Evolutionary conservation across 2,797 vertebrate genomes (phyloP).

Genomic region (Alauda arvensis): DNA sequence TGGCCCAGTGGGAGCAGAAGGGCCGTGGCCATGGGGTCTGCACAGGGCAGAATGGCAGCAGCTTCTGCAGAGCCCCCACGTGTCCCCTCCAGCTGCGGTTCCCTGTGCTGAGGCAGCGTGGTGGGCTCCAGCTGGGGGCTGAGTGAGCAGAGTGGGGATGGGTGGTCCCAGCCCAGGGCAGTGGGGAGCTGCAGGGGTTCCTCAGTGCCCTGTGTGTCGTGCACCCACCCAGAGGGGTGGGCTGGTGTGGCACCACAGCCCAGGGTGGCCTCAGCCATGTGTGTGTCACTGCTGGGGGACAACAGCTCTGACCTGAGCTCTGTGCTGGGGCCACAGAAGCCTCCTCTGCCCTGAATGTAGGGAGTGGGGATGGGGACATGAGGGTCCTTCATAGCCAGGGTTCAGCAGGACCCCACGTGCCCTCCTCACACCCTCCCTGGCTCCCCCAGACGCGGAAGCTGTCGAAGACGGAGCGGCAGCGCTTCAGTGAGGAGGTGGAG

Average conservation of each 20-base stretch:
- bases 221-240: background rate
- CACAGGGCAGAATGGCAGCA: background rate
- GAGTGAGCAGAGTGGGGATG: accelerated
- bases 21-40: background rate
- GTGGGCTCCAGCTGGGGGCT: background rate
- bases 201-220: accelerated
- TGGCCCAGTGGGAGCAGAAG: background rate
- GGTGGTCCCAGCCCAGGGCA: background rate
- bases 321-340: background rate
- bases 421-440: background rate
- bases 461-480: constrained; percentile 89
- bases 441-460: constrained; percentile 86
- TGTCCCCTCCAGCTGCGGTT: background rate
- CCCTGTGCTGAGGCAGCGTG: accelerated
- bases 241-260: background rate
- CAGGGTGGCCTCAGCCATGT: accelerated
- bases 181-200: background rate
- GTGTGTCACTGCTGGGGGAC: background rate
- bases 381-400: background rate
- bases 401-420: accelerated
- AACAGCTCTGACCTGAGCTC: background rate
- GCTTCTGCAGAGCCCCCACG: accelerated
- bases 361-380: accelerated
- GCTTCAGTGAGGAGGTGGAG: constrained; percentile 96
- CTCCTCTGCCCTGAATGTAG: accelerated